Conservation (phyloP, 1,140 invertebrate genomes). For the Drosophila miranda region DNA sequence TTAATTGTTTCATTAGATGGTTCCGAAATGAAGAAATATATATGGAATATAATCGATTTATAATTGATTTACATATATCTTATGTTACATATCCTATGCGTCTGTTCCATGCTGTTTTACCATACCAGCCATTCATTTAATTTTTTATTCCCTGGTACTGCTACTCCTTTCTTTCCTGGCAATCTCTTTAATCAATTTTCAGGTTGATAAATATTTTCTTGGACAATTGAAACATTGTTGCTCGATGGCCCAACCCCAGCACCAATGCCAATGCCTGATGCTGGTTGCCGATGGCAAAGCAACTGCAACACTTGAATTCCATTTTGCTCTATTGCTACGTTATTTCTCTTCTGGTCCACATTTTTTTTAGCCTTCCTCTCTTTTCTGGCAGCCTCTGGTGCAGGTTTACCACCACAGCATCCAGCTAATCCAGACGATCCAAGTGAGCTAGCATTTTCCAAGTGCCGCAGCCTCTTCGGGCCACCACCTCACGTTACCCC, state of each 20-base stretch:
- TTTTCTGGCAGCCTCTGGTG: conserved; percentile 3
- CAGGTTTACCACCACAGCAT: conserved; percentile 31
- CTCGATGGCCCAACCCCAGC: background rate
- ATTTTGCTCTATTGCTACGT: conserved; percentile 18
- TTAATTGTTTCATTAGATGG: too few species aligned
- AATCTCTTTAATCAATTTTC: conserved; percentile 45
- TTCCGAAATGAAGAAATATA: too few species aligned
- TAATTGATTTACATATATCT: too few species aligned
- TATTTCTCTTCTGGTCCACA: conserved; percentile 21
- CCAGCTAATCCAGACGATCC: conserved; percentile 63
- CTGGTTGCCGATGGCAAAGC: conserved; percentile 35
- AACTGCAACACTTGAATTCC: conserved; percentile 51
- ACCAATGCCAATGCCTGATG: too few species aligned
- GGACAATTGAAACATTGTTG: conserved; percentile 39
- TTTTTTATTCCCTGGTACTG: conserved; percentile 3
- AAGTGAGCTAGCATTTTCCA: conserved; percentile 57
- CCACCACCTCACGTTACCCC: conserved; percentile 7
- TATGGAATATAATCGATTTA: too few species aligned
- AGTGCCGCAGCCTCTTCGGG: conserved; percentile 45
- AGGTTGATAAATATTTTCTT: conserved; percentile 50
- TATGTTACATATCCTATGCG: too few species aligned
- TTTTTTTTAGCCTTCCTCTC: conserved; percentile 34
- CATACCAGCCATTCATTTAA: conserved; percentile 8
- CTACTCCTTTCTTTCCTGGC: conserved; percentile 3
- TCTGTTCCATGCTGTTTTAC: background rate